Base-by-base conservation (phyloP, 2,888 invertebrate genomes). In the Choristoneura rosaceana region DNA sequence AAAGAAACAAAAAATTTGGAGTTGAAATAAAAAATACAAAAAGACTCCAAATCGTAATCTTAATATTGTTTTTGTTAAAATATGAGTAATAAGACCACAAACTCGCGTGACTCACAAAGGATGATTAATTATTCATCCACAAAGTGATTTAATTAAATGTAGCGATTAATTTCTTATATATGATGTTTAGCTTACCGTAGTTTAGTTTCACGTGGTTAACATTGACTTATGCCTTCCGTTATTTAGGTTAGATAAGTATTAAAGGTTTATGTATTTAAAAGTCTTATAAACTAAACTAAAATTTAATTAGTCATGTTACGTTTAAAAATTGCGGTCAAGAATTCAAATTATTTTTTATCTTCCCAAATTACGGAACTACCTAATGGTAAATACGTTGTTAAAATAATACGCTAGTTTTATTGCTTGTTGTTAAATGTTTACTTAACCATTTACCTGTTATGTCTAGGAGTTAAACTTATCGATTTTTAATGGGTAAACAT, bases 261-360 rank as follows among this genome's bases (percentile, higher is more conserved):
- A 25, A 25, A 25, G 25, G 25, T 41, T 41, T 2, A 55, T 15
- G 25, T 17, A 58, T 2, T 58, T 14, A 33, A 58, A 58, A 58
- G 7, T 3, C 38, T 0, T 25, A 25, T 25, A 25, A 25, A 0
- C 5, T 25, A 9, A 55, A 8, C 12, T 55, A 55, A 55, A 55
- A 55, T 3, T 0, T 4, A 52, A 17, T 52, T 52, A 17, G 50
- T 52, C 15, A 9, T 4, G 15, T 17, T 15, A 52, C 45, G 45
- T 33, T 33, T n/a, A 43, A 8, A 47, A 7, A 50, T 58, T 38
- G 41, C 58, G 67, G 67, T 68, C 62, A 68, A 68, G 61, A 66
- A 58, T 63, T 67, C n/a, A 5, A 62, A 38, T 34, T 47, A 34
- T 9, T 15, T 14, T 38, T 47, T 67, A 67, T 67, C 67, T 68